Evolutionary conservation across 2,797 vertebrate species (phyloP), one percentile per base, ranked within the genome.

Genomic region (Silurus lanzhouensis): DNA sequence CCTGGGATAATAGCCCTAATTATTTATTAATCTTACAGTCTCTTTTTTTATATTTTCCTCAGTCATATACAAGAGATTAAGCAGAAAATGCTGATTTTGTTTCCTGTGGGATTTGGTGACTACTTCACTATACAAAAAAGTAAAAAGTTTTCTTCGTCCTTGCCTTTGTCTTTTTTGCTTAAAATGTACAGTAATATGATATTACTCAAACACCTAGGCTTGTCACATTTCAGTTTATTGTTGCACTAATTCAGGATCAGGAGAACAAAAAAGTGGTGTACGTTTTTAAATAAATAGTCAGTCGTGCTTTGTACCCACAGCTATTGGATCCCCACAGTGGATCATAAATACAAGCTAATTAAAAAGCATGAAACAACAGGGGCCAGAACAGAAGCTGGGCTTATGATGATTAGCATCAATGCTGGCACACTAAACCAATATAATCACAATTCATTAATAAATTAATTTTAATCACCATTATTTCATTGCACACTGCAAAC

Each of bases 341-440:
- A 64, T 82, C 7, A 14, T 76, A 66, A 44, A 70, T 58, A 74
- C 82, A 67, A 61, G 48, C 44, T 89, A 83, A 89, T 88, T 88
- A 77, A 87, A 82, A 82, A 84, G 77, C 81, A 85, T 46, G 70
- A 66, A 83, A 87, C 74, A 82, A 74, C 80, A 77, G 57, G 68
- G 63, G 63, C 44, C 72, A 67, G 9, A 86, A 87, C 60, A 88
- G 82, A 86, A 78, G 71, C 75, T 85, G 63, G 55, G 82, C 70
- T 74, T 83, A 63, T 74, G 52, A 74, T 85, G 82, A 87, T 61
- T 85, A 79, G 82, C 64, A 89, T 91, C 80, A 79, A n/a, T 82
- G 55, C 71, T 90, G 89, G 52, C 88, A 90, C 79, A 22, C 48
- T 17, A 77, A 76, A 84, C 25, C 84, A 81, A 90, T 83, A 31